Base-by-base conservation (phyloP, 2,888 invertebrate genomes). In the Sarcophaga rosellei region DNA sequence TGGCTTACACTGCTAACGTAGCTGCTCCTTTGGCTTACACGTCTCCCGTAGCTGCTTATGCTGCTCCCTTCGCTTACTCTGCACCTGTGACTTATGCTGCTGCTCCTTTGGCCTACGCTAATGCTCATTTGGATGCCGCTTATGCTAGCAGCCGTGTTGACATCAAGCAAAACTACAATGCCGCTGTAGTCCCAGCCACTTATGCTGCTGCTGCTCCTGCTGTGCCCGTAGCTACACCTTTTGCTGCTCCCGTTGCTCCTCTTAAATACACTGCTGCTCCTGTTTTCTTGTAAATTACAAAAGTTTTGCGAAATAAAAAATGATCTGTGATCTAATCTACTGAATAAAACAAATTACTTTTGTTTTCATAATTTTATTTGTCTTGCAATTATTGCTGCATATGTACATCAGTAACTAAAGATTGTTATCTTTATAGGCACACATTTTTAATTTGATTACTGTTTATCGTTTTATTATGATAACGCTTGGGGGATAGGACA, bases 1-100 rank as follows among this genome's bases (percentile, higher is more conserved):
- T 73, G 44, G 66, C 80, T 44, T 88, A 87, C 23, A 62, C 88
- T 25, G 63, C 75, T 21, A 88, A 89, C 8, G 83, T 87, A 3
- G 75, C 81, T 45, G 61, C 61, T 20, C 81, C 81, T 63, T 35
- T 81, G 25, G 80, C 85, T 21, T 72, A 66, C 10, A 73, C 85
- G 10, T 61, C 84, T 35, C 35, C 35, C 1, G 35, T 35, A 47
- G 15, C 47, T 47, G 12, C 47, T 0, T 15, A 15, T 12, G 1
- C 47, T 47, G 15, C 47, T 35, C 84, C 85, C 10, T 63, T 81
- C 57, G 69, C 84, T 5, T 77, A 77, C 45, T 8, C 61, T 4
- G 44, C 77, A 3, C 69, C 81, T 21, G 82, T 85, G n/a, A 87
- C 65, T 35, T 75, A 75, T 69, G 77, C 68, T 47, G 44, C 89